A percentile compares a stretch with the other conserved stretches of the same genome.
Evolutionary conservation across 64 coral and sea anemone species (phyloP).

Genomic region (Porites lutea): DNA sequence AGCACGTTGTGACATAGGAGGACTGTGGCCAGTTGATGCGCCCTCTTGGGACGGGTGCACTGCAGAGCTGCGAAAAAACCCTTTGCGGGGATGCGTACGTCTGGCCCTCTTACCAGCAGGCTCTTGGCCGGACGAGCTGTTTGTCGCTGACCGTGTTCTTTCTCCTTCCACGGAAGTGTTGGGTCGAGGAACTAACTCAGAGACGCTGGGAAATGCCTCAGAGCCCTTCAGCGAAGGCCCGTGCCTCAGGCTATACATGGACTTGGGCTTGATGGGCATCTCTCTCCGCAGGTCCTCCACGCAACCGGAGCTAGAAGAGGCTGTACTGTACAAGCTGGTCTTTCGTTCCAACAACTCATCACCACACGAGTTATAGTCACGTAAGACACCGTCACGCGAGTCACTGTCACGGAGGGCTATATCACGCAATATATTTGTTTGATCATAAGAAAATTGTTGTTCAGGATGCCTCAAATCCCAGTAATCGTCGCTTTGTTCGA

Average conservation of each 20-base stretch:
- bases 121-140: not conserved
- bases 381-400: not conserved
- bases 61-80: conserved; percentile 18
- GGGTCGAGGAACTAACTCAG: not conserved
- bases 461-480: not conserved
- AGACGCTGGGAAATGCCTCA: not conserved
- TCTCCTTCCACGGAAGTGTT: too few species aligned
- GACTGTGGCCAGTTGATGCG: not conserved
- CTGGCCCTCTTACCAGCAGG: not conserved
- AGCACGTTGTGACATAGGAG: not conserved
- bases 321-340: not conserved
- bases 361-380: not conserved
- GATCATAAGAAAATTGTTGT: not conserved
- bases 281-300: not conserved
- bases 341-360: not conserved
- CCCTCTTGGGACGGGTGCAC: not conserved
- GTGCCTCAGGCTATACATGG: not conserved
- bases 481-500: not conserved
- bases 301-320: not conserved
- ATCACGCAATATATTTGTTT: conserved; percentile 1
- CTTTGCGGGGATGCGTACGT: not conserved
- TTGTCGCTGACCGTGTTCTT: not conserved
- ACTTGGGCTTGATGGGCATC: conserved; percentile 27
- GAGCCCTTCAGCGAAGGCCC: not conserved
- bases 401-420: conserved; percentile 4